These are phyloP conservation scores for Drosophila obscura DNA, from an alignment of 1,140 invertebrate species.

Conservation along the genomic window DNA sequence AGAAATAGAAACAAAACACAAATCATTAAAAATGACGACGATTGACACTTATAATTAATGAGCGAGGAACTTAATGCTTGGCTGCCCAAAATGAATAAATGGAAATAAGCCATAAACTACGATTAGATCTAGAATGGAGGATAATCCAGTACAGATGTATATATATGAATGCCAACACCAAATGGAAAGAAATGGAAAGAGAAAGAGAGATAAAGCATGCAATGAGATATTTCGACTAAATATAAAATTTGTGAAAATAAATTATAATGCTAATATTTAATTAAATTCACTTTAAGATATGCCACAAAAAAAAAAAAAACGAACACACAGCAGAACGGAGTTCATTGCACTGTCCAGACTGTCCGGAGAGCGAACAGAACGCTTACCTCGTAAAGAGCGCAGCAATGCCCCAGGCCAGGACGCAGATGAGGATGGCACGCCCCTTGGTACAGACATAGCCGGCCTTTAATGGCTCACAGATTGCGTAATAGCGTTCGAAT, in stretches of 20 bases:
- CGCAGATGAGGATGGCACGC: slow-evolving; percentile 92
- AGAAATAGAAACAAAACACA: slow-evolving; percentile 66
- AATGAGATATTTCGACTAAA: slow-evolving; percentile 22
- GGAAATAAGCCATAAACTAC: slow-evolving; percentile 51
- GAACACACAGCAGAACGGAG: slow-evolving; percentile 6
- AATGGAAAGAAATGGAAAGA: not conserved
- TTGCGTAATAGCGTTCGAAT: slow-evolving; percentile 97
- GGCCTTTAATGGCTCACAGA: slow-evolving; percentile 95
- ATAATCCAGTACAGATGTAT: slow-evolving; percentile 18
- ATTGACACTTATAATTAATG: slow-evolving; percentile 83
- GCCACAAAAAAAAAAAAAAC: not conserved
- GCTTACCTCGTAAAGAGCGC: slow-evolving; percentile 93
- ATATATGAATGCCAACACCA: slow-evolving; percentile 33
- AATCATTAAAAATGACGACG: slow-evolving; percentile 76
- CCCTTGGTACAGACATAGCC: slow-evolving; percentile 96
- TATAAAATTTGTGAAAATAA: slow-evolving; percentile 20
- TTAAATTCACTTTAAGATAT: slow-evolving; percentile 37
- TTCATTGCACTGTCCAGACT: slow-evolving; percentile 33
- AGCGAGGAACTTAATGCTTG: slow-evolving; percentile 56
- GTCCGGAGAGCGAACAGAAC: slow-evolving; percentile 1
- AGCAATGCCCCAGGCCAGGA: slow-evolving; percentile 93
- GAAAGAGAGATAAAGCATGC: slow-evolving; percentile 50
- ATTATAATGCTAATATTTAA: slow-evolving; percentile 44
- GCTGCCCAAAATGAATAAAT: slow-evolving; percentile 63
- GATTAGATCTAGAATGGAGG: slow-evolving; percentile 21